Evolutionary conservation across 2,797 vertebrate genomes (phyloP).

Genomic region (Artibeus jamaicensis): DNA sequence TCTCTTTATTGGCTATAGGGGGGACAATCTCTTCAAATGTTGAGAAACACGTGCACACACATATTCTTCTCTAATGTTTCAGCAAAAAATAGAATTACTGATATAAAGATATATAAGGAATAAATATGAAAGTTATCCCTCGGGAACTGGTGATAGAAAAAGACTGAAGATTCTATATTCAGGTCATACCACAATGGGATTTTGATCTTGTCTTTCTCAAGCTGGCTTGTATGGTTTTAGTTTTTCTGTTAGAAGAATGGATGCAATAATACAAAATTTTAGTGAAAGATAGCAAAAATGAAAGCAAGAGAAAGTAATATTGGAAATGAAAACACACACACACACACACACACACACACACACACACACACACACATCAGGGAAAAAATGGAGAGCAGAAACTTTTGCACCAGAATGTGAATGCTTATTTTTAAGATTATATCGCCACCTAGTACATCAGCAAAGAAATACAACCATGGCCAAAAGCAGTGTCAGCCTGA

Average conservation of each 20-base stretch:
- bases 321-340: neutral
- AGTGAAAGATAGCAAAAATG: neutral
- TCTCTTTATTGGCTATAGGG: neutral
- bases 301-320: slow-evolving; percentile 7
- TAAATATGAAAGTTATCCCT: neutral
- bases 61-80: neutral
- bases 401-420: neutral
- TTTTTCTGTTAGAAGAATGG: slow-evolving; percentile 8
- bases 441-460: slow-evolving; percentile 83
- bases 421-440: slow-evolving; percentile 79
- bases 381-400: neutral
- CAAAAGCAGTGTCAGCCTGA: neutral
- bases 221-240: neutral
- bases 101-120: neutral
- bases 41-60: neutral
- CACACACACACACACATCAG: neutral
- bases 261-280: neutral
- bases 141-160: neutral
- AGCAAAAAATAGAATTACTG: neutral
- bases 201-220: neutral
- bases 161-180: neutral
- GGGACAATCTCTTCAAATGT: neutral
- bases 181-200: neutral
- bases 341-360: too few relatives aligned
- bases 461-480: slow-evolving; percentile 65